These are phyloP conservation scores for Centropristis striata DNA, from an alignment of 2,113 vertebrate genomes.

Conservation along the genomic window DNA sequence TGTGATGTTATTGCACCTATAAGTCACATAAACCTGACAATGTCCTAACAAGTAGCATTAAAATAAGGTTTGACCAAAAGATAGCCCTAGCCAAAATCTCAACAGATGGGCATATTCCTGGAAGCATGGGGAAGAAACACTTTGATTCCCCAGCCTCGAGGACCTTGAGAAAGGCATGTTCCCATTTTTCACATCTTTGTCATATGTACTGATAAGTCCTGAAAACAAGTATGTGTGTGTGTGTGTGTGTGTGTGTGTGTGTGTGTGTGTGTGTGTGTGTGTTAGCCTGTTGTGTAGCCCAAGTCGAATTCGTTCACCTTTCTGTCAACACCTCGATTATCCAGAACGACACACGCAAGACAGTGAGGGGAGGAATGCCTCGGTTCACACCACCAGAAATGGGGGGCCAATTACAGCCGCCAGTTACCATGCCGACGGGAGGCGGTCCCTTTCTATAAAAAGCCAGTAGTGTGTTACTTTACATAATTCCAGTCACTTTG, in stretches of 20 bases:
- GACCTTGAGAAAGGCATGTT: too few species aligned
- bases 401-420: constrained; percentile 58
- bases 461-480: constrained; percentile 72
- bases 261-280: not conserved
- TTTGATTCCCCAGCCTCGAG: too few species aligned
- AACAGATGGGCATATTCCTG: too few species aligned
- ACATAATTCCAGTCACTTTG: constrained; percentile 80
- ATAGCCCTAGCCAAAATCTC: too few species aligned
- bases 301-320: constrained; percentile 14
- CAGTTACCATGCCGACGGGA: constrained; percentile 76
- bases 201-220: too few species aligned
- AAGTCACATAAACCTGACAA: too few species aligned
- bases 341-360: constrained; percentile 30
- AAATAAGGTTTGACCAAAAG: too few species aligned
- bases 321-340: constrained; percentile 42
- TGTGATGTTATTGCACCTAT: too few species aligned
- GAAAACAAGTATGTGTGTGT: too few species aligned
- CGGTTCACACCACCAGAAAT: constrained; percentile 46
- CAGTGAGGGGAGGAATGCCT: constrained; percentile 43
- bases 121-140: too few species aligned
- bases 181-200: too few species aligned
- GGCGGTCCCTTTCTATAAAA: constrained; percentile 74
- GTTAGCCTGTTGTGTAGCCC: not conserved
- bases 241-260: constrained; percentile 8
- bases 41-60: too few species aligned